Base-by-base conservation (phyloP, 2,797 vertebrate genomes). In the Mus spretus region DNA sequence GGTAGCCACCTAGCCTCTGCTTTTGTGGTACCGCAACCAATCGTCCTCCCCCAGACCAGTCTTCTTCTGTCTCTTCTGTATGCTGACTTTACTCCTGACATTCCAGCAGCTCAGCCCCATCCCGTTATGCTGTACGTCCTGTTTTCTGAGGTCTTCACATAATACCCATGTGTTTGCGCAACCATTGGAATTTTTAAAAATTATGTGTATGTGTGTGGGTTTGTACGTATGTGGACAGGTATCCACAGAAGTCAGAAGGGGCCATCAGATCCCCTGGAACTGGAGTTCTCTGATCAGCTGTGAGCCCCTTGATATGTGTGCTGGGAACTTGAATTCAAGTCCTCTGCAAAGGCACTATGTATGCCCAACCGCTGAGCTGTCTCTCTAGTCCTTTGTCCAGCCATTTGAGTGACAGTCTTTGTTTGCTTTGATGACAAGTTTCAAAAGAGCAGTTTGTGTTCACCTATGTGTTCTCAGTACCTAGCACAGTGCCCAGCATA, bases 21-120 rank as follows among this genome's bases (percentile, higher is more conserved):
- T 59, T 88, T 79, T 91, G 9, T 90, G 77, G 82, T 95, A 53
- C 77, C 85, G 13, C 57, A 81, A 67, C 91, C 90, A 67, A 3
- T 86, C 89, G 96, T 26, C 80, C 63, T 9, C 55, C 53, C 65
- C 86, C 57, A 81, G 81, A 47, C 67, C 77, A 85, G 20, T 91
- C 91, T 90, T 89, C 77, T 57, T 89, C 77, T 57, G 50, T 89
- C 72, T 96, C 81, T 63, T 94, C 89, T 88, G 57, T 91, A 96
- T 81, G n/a, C 63, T 88, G 63, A 17, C 57, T 40, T 40, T 44
- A 72, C 53, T 61, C n/a, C 24, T 72, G 11, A 59, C 65, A 78
- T 47, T 82, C 72, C 79, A 40, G 81, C 75, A 80, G 63, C 59
- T 91, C 61, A 40, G 10, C 59, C 78, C 74, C 0, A 47, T 50